Evolutionary conservation across 35 echinoderm and acorn worm species (phyloP).

Genomic region (Strongylocentrotus purpuratus): DNA sequence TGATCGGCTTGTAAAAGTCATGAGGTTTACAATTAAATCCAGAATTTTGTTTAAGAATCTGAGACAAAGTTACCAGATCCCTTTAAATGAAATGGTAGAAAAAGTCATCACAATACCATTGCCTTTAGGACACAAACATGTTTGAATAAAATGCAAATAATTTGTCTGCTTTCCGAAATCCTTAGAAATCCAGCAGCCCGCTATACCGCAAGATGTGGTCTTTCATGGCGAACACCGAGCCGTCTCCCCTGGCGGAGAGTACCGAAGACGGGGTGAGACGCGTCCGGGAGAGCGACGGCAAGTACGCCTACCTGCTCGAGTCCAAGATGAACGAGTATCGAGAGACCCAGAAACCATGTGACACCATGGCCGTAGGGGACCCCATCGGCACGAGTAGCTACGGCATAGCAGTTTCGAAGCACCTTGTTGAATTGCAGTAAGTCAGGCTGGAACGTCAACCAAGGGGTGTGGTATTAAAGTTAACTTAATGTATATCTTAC

Average conservation of each 20-base stretch:
- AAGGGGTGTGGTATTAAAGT: not conserved
- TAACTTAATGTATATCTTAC: too few relatives aligned
- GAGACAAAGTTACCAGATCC: too few relatives aligned
- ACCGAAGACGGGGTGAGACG: slow-evolving; percentile 70
- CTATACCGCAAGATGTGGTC: slow-evolving; percentile 87
- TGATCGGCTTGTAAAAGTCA: too few relatives aligned
- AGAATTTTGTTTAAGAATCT: too few relatives aligned
- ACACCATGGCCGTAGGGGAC: slow-evolving; percentile 74
- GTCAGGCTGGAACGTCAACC: not conserved
- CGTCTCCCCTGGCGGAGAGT: slow-evolving; percentile 53
- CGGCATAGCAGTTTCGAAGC: slow-evolving; percentile 84
- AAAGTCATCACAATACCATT: too few relatives aligned
- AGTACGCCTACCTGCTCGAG: slow-evolving; percentile 89
- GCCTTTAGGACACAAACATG: too few relatives aligned
- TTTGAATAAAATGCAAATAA: too few relatives aligned
- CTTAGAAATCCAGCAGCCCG: slow-evolving; percentile 71
- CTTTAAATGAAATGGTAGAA: too few relatives aligned
- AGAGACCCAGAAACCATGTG: slow-evolving; percentile 75
- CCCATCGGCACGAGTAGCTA: slow-evolving; percentile 85
- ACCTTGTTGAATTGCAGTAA: slow-evolving; percentile 73
- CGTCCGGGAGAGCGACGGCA: slow-evolving; percentile 75
- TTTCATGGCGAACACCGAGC: slow-evolving; percentile 79
- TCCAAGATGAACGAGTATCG: slow-evolving; percentile 83
- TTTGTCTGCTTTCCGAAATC: too few relatives aligned
- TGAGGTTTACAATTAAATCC: too few relatives aligned